Evolutionary conservation across 2,797 vertebrate species (phyloP), one percentile per base, ranked within the genome.

Genomic region (Myiothlypis chrysogaster): DNA sequence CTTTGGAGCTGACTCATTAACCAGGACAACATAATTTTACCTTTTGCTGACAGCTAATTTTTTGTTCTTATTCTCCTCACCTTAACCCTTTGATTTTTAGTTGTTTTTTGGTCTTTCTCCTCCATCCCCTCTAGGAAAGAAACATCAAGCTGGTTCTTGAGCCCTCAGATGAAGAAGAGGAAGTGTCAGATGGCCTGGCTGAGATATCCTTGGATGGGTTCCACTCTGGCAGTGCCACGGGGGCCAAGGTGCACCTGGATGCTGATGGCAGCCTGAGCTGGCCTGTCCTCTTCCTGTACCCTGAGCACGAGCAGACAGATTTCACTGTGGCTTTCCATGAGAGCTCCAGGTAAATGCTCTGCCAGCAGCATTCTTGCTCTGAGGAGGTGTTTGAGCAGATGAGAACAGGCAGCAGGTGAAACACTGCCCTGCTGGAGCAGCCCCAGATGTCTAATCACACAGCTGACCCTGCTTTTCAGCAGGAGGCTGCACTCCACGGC

Each of bases 201-300:
- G 97, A 98, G 94, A 91, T 98, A 27, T 97, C 94, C 50, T 96
- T 98, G 69, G 96, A 98, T 9, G 98, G 98, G 16, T 95, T 99
- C 61, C 94, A 96, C 87, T 97, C 98, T 16, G 97, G 98, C 90
- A 98, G 98, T 75, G 97, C 96, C 72, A 98, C 66, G 0, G 98
- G 98, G 23, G 97, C 98, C 57, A 97, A 96, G 64, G 99, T 99
- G 72, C 98, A 97, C 83, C 75, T 99, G 46, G 98, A 99, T 83
- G 98, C 98, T 49, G 98, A 98, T 80, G 98, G 98, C 79, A 95
- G 52, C 55, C 97, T 99, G 30, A 98, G 97, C 94, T 99, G 99
- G 99, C 99, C 99, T 1, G 99, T 99, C 37, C 97, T 99, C 69
- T 98, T 99, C 72, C 98, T 99, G 39, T 99, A 99, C 89, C 99